Base-by-base conservation (phyloP, 2,888 invertebrate species). In the Melitaea athalia region DNA sequence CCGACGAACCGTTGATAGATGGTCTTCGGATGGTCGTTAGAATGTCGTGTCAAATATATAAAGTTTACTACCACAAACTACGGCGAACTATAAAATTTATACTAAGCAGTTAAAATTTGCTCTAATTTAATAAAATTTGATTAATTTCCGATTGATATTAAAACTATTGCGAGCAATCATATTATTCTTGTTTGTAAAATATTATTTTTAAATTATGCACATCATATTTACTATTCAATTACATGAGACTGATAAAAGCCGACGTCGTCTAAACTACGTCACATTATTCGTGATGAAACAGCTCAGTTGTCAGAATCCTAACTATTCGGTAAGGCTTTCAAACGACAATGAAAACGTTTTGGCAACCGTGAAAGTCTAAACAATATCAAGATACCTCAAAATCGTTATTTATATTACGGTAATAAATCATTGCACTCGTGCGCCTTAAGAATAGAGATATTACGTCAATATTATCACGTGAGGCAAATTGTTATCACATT, bases 81-180 rank as follows among this genome's bases (percentile, higher is more conserved):
- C 81, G 81, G 83, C 82, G 77, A 84, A 85, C 81, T 82, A 84
- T 85, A 81, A 85, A 85, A 84, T 83, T 77, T 75, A 77, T 81
- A 83, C 78, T 70, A 74, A 81, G 78, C 24, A 55, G 14, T 59
- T 52, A 15, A 62, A 61, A 38, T 60, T 17, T 59, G 59, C 15
- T 50, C 33, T 14, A 15, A 12, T 50, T 57, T n/a, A 62, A 47
- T 57, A 38, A 57, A 42, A 57, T 57, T 6, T 24, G 42, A 42
- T 10, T 42, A 8, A 33, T 38, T 38, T 33, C 33, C 38, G 38
- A 38, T 15, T 12, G 33, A 38, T 8, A 38, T 57, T 38, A 38
- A 38, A 17, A 5, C 17, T 15, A 50, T 17, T 50, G 6, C 50
- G 1, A 50, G 15, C 17, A 17, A 49, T 31, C 12, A 5, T 52